phyloP scores from a whole-genome alignment of 2,888 invertebrate species.

The Drosophila atripex region DNA sequence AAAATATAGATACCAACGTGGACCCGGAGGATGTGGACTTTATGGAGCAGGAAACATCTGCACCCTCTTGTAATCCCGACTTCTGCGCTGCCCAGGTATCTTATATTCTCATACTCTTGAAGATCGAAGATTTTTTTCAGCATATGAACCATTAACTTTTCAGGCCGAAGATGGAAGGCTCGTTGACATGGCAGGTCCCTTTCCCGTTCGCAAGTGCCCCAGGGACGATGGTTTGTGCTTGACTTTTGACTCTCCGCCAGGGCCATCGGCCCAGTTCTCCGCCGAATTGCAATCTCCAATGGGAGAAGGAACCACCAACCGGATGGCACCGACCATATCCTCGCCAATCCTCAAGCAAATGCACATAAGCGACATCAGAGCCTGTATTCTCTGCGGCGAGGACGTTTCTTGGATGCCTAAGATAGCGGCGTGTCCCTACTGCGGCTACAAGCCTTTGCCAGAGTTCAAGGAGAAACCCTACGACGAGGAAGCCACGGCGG shows the following conservation, averaged over 20 bases:
- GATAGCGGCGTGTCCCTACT: conserved; percentile 83
- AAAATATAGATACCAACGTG: conserved; percentile 7
- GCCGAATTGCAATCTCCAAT: conserved; percentile 9
- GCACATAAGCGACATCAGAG: conserved; percentile 25
- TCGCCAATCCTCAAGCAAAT: conserved; percentile 55
- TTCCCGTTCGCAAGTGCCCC: conserved; percentile 39
- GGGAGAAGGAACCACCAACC: conserved; percentile 55
- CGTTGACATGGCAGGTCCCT: conserved; percentile 62
- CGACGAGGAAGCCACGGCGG: conserved; percentile 75
- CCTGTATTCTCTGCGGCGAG: conserved; percentile 78
- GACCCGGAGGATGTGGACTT: conserved; percentile 18
- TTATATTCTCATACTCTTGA: not conserved
- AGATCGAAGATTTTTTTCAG: not conserved
- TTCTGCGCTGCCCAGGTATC: not conserved
- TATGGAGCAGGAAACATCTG: conserved; percentile 3
- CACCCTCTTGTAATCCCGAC: conserved; percentile 52
- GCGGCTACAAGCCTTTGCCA: conserved; percentile 79
- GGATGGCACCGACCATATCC: conserved; percentile 29
- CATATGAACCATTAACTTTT: not conserved
- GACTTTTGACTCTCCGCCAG: conserved; percentile 13
- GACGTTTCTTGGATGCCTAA: conserved; percentile 82
- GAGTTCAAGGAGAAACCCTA: conserved; percentile 68
- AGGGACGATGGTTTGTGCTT: conserved; percentile 24
- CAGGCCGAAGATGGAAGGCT: not conserved
- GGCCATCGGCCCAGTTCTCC: conserved; percentile 50